These are phyloP conservation scores for Lissocephala sabroskyi DNA, from an alignment of 2,888 invertebrate species.

Conservation along the genomic window DNA sequence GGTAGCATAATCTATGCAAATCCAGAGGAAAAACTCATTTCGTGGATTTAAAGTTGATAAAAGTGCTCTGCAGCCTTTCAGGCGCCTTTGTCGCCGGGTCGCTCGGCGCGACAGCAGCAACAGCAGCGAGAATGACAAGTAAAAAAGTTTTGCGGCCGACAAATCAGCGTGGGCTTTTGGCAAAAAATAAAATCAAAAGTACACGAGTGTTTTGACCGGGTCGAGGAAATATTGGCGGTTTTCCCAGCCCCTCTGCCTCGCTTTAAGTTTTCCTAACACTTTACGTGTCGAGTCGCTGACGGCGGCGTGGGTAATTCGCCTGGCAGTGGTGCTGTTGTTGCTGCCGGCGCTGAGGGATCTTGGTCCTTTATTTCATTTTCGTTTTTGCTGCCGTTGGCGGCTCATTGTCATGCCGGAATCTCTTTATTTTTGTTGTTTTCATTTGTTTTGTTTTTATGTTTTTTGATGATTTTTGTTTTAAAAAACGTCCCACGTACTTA, in stretches of 20 bases:
- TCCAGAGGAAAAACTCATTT: slow-evolving; percentile 54
- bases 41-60: slow-evolving; percentile 45
- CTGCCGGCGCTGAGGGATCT: too few species aligned
- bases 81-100: background rate
- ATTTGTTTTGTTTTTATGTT: background rate
- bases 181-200: background rate
- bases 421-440: too few species aligned
- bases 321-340: too few species aligned
- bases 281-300: slow-evolving; percentile 16
- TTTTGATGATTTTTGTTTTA: too few species aligned
- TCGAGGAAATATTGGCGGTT: background rate
- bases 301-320: background rate
- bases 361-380: too few species aligned
- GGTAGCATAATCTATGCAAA: slow-evolving; percentile 60
- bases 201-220: background rate
- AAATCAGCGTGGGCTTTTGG: too few species aligned
- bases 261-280: background rate
- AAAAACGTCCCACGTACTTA: too few species aligned
- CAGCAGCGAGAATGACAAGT: background rate
- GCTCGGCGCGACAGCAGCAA: background rate
- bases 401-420: background rate
- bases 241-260: background rate
- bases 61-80: slow-evolving; percentile 31
- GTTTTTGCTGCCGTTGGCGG: background rate
- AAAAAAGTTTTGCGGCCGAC: too few species aligned